These are phyloP conservation scores for Ellobium chinense DNA, from an alignment of 2,888 invertebrate species.

Conservation along the genomic window DNA sequence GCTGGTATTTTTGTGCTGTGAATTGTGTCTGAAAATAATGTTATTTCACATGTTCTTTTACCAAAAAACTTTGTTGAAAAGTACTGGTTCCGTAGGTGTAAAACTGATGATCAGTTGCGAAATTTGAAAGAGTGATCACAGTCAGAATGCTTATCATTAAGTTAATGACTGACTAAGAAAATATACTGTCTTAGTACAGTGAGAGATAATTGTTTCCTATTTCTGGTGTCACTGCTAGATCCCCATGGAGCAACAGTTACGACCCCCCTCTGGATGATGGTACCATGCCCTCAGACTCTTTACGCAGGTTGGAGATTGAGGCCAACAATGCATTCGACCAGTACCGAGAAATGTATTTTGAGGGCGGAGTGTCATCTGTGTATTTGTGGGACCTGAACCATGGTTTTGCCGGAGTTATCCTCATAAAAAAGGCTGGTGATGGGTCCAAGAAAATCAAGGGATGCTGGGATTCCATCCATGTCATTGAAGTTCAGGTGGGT, in stretches of 20 bases:
- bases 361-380: slow-evolving; percentile 99
- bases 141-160: too few species aligned
- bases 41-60: too few species aligned
- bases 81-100: too few species aligned
- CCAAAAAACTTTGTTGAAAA: too few species aligned
- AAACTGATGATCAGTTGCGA: too few species aligned
- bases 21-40: too few species aligned
- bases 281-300: slow-evolving; percentile 97
- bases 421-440: slow-evolving; percentile 99
- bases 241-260: slow-evolving; percentile 99
- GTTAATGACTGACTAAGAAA: too few species aligned
- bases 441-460: slow-evolving; percentile 99
- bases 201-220: too few species aligned
- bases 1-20: too few species aligned
- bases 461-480: slow-evolving; percentile 99
- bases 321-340: slow-evolving; percentile 99
- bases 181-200: too few species aligned
- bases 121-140: too few species aligned
- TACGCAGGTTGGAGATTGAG: slow-evolving; percentile 97
- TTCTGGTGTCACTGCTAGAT: too few species aligned
- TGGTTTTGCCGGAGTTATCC: slow-evolving; percentile 96
- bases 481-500: slow-evolving; percentile 92
- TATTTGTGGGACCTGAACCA: slow-evolving; percentile 98
- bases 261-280: slow-evolving; percentile 99
- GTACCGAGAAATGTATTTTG: slow-evolving; percentile 99